Base-by-base conservation (phyloP, 2,888 invertebrate species). In the Orthosia incerta region DNA sequence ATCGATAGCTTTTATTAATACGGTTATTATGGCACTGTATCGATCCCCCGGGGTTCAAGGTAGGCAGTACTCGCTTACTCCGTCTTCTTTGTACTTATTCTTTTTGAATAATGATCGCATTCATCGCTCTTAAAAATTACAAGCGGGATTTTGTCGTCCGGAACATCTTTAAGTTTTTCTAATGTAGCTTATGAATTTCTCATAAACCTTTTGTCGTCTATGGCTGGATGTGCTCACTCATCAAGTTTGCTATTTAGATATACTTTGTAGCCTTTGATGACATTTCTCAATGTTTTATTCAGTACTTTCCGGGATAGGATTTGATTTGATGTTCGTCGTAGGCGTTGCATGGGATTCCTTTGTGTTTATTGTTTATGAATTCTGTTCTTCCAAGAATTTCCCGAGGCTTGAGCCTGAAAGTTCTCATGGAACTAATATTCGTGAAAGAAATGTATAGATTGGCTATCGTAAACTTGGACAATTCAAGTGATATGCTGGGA, bases 41-140 rank as follows among this genome's bases (percentile, higher is more conserved):
- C 88, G 90, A 91, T 88, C 84, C 82, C 66, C 71, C 61, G 60
- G 78, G 84, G 94, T 92, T 93, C 93, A 94, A 92, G 93, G 92
- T 85, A 87, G 91, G 89, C 84, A 90, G 84, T 74, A 71, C 74
- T 76, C 72, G 74, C 70, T 57, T 78, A 63, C 71, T 74, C 74
- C 78, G 75, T 79, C 72, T 80, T 75, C 59, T 65, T 68, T 77
- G 74, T 73, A 69, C 69, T 56, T 80, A 50, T 65, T 78, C 62
- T 72, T 69, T 75, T 62, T 66, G 71, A 77, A 77, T 79, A 79
- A 80, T 72, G 63, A 78, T 77, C 55, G 71, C 80, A 80, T 86
- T 76, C 62, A 71, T 78, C 81, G 71, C 70, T 79, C 62, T 51
- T 68, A 76, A 18, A 46, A 71, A 69, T 61, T 56, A 60, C 72